These are phyloP conservation scores for Kudoa iwatai DNA, from an alignment of 30 jellyfish, hydroid and myxozoan species.

Conservation along the genomic window DNA sequence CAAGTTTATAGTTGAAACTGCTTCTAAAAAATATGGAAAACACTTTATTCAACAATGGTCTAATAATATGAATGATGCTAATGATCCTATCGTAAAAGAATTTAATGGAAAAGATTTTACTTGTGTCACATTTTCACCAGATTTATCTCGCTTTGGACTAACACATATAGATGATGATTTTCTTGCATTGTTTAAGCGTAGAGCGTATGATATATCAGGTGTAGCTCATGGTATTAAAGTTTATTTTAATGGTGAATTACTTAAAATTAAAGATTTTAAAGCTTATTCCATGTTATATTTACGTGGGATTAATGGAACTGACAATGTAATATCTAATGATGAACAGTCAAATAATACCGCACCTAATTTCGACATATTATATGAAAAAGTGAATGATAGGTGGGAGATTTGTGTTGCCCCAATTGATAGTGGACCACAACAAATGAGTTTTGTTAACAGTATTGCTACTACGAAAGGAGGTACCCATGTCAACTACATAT, in stretches of 20 bases:
- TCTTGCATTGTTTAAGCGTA: slow-evolving; percentile 39
- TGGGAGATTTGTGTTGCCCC: slow-evolving; percentile 93
- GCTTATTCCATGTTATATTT: background rate
- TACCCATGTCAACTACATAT: slow-evolving; percentile 28
- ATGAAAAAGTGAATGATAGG: slow-evolving; percentile 15
- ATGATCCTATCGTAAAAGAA: slow-evolving; percentile 17
- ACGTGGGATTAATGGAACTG: no score
- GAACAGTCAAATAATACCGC: background rate
- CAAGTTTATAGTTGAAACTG: slow-evolving; percentile 64
- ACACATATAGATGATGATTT: slow-evolving; percentile 33
- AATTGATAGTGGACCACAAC: slow-evolving; percentile 74
- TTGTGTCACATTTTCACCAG: slow-evolving; percentile 56
- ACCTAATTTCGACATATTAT: no score
- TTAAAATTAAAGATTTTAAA: slow-evolving; percentile 9
- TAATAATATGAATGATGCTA: slow-evolving; percentile 57
- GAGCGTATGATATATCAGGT: slow-evolving; percentile 96
- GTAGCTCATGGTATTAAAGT: slow-evolving; percentile 40
- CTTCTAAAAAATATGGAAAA: slow-evolving; percentile 23
- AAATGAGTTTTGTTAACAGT: slow-evolving; percentile 79
- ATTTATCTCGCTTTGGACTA: slow-evolving; percentile 39
- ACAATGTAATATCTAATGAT: no score
- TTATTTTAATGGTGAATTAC: slow-evolving; percentile 37
- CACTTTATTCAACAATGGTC: slow-evolving; percentile 48
- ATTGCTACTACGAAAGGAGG: slow-evolving; percentile 99
- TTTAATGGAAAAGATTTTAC: slow-evolving; percentile 56